Evolutionary conservation across 2,888 invertebrate species (phyloP).

Genomic region (Oscheius sp.): DNA sequence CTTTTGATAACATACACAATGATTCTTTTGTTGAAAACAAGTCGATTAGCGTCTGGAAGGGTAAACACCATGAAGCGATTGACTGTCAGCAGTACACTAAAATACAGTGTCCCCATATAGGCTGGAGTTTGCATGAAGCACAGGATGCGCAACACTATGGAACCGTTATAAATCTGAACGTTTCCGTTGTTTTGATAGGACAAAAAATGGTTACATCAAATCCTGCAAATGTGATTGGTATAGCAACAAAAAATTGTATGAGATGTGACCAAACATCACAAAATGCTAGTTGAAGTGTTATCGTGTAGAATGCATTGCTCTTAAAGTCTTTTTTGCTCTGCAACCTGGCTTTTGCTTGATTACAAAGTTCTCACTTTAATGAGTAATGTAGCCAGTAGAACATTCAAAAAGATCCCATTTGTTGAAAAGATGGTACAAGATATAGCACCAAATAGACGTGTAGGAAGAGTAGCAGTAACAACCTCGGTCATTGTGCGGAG

Average conservation of each 20-base stretch:
- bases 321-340: background rate
- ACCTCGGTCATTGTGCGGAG: no score
- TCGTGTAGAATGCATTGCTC: background rate
- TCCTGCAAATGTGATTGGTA: constrained; percentile 1
- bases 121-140: background rate
- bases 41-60: background rate
- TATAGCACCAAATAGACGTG: no score
- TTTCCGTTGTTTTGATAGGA: background rate
- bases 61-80: background rate
- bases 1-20: background rate
- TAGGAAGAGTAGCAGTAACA: no score
- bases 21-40: background rate
- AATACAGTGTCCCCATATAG: background rate
- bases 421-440: no score
- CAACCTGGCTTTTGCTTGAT: no score
- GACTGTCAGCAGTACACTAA: background rate
- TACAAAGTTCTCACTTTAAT: no score
- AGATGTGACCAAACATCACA: background rate
- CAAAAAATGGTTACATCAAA: background rate
- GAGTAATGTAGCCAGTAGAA: no score
- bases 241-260: background rate
- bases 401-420: no score
- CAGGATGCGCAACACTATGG: background rate
- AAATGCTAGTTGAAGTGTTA: background rate
- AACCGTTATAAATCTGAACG: background rate